phyloP scores from a whole-genome alignment of 2,113 vertebrate genomes.

The Cavia aperea region DNA sequence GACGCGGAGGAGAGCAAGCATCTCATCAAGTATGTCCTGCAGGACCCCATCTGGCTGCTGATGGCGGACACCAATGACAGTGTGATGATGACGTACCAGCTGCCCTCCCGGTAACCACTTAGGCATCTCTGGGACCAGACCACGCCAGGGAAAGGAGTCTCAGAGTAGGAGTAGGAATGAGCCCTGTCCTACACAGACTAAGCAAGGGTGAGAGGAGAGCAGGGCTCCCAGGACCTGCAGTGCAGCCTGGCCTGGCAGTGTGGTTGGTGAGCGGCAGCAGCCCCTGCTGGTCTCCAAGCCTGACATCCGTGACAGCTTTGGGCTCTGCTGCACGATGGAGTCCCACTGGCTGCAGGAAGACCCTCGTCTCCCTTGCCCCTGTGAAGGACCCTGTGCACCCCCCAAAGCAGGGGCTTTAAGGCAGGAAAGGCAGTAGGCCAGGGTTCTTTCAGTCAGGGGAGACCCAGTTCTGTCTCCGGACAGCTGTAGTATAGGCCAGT shows the following conservation, averaged over 20 bases:
- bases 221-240: rapidly evolving
- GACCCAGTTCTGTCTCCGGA: not conserved
- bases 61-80: slow-evolving; percentile 85
- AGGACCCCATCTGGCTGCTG: slow-evolving; percentile 90
- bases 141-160: not conserved
- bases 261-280: no score
- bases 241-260: rapidly evolving
- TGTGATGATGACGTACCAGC: slow-evolving; percentile 93
- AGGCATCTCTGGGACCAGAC: rapidly evolving
- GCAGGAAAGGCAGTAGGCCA: not conserved
- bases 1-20: slow-evolving; percentile 68
- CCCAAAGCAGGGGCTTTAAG: no score
- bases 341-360: not conserved
- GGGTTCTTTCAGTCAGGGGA: not conserved
- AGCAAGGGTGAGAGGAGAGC: not conserved
- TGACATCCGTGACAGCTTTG: rapidly evolving
- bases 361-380: not conserved
- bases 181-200: not conserved
- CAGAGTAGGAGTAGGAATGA: no score
- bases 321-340: not conserved
- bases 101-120: slow-evolving; percentile 83
- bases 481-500: not conserved
- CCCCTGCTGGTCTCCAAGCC: rapidly evolving
- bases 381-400: not conserved
- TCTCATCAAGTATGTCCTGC: slow-evolving; percentile 82